Evolutionary conservation across 2,797 vertebrate genomes (phyloP).

Genomic region (Sebastes reedi): DNA sequence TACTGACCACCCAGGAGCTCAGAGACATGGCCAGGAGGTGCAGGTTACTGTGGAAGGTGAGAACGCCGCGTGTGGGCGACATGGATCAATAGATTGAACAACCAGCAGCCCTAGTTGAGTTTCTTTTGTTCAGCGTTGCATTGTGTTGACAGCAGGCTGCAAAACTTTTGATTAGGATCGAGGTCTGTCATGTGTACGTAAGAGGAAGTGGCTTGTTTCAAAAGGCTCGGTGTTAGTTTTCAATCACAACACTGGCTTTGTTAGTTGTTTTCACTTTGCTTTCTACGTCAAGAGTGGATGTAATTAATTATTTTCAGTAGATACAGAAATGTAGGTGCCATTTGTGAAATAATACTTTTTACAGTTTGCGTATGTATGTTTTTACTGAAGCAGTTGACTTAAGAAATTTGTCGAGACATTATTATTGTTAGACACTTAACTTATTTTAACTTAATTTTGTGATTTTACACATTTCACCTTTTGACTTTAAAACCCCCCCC

Average conservation of each 20-base stretch:
- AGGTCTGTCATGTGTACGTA: not conserved
- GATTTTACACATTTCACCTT: not conserved
- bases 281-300: not conserved
- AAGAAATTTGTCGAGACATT: not conserved
- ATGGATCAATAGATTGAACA: conserved; percentile 57
- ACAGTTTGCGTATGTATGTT: not conserved
- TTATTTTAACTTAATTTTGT: not conserved
- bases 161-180: conserved; percentile 42
- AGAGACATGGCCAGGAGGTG: conserved; percentile 51
- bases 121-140: conserved; percentile 38
- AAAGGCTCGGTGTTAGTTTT: not conserved
- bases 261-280: not conserved
- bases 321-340: not conserved
- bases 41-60: conserved; percentile 78
- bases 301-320: not conserved
- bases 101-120: conserved; percentile 26
- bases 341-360: not conserved
- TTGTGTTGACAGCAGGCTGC: conserved; percentile 23
- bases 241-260: conserved; percentile 7
- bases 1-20: conserved; percentile 68
- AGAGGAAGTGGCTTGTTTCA: not conserved
- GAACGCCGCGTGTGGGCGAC: conserved; percentile 58
- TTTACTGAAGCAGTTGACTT: not conserved
- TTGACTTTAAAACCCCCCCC: not conserved
- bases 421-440: not conserved